Conservation (phyloP, 2,113 vertebrate genomes). For the Corvus cornix region DNA sequence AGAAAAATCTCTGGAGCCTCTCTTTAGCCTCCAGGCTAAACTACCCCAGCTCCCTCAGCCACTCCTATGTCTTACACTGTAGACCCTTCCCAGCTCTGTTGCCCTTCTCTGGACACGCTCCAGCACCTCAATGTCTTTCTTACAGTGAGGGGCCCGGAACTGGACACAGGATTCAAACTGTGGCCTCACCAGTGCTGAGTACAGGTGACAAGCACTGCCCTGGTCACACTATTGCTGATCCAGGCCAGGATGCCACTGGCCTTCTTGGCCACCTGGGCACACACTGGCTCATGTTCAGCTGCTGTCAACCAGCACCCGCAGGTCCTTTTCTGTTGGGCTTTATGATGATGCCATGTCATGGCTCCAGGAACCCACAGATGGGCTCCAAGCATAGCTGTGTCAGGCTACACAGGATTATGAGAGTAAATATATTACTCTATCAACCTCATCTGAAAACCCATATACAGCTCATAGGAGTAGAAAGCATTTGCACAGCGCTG, state of each 20-base stretch:
- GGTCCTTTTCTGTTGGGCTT: neutral
- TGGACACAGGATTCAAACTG: fast-evolving
- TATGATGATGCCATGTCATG: neutral
- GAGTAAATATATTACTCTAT: neutral
- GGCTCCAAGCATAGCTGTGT: neutral
- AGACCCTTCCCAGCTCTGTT: fast-evolving
- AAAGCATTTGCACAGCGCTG: neutral
- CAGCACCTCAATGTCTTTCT: neutral
- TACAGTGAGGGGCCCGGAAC: fast-evolving
- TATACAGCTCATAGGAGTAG: neutral
- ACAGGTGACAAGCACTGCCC: fast-evolving
- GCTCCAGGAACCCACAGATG: neutral
- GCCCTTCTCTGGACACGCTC: fast-evolving
- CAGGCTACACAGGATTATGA: neutral
- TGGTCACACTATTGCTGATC: neutral
- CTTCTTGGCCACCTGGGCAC: neutral
- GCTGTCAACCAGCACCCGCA: neutral
- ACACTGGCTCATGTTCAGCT: neutral
- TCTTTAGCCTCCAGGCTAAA: neutral
- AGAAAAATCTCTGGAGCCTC: neutral
- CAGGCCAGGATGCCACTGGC: neutral
- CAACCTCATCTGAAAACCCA: neutral
- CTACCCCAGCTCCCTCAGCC: neutral
- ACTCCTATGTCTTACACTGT: neutral
- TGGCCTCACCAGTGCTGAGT: fast-evolving